Evolutionary conservation across 2,888 invertebrate genomes (phyloP).

Genomic region (Rhyacophila evoluta): DNA sequence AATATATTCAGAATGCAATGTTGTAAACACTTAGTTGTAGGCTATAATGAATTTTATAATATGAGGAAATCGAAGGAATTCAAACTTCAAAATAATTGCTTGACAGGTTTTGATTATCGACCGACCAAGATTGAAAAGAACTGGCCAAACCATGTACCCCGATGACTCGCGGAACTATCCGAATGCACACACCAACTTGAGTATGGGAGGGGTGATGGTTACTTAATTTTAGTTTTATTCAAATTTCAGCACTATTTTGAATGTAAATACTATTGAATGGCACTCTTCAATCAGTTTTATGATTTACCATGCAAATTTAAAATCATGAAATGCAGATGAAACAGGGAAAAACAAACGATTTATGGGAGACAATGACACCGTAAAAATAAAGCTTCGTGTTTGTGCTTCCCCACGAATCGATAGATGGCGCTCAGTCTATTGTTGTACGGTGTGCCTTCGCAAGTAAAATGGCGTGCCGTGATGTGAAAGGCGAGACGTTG

Average conservation of each 20-base stretch:
- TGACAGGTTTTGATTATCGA: constrained; percentile 35
- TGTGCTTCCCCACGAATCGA: constrained; percentile 57
- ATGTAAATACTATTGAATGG: neutral
- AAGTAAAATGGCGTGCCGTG: constrained; percentile 77
- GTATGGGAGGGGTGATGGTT: neutral
- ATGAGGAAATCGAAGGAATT: neutral
- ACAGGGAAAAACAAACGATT: constrained; percentile 25
- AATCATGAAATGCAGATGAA: neutral
- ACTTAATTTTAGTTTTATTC: neutral
- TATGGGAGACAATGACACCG: constrained; percentile 42
- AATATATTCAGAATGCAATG: too few species aligned
- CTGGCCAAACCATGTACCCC: constrained; percentile 27
- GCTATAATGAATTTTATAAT: too few species aligned
- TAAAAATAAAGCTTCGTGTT: constrained; percentile 43
- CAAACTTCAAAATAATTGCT: neutral
- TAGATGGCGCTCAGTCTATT: constrained; percentile 76
- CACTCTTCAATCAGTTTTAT: neutral
- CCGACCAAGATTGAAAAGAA: constrained; percentile 38
- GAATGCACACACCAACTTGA: neutral
- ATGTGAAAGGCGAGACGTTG: constrained; percentile 75
- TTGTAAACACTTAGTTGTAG: too few species aligned
- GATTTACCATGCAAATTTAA: neutral
- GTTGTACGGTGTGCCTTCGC: constrained; percentile 69
- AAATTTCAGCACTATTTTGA: neutral
- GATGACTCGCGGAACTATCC: constrained; percentile 15